These are phyloP conservation scores for Polylopha cassiicola DNA, from an alignment of 2,888 invertebrate species.

Conservation along the genomic window DNA sequence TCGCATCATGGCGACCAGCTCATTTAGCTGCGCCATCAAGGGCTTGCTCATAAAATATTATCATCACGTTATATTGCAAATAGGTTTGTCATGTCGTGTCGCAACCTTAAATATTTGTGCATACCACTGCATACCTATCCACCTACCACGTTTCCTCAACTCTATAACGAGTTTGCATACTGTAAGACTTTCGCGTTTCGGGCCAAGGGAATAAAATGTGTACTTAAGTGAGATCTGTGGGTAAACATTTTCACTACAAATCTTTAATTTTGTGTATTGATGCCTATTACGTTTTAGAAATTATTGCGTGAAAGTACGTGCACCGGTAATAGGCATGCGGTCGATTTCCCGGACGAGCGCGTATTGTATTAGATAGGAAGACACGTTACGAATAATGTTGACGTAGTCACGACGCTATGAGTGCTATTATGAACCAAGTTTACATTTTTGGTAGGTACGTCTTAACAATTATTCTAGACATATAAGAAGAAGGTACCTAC, in stretches of 20 bases:
- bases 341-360: slow-evolving; percentile 20
- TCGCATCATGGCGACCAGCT: slow-evolving; percentile 21
- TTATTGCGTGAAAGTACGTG: slow-evolving; percentile 20
- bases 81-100: slow-evolving; percentile 28
- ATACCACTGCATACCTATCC: too few relatives aligned
- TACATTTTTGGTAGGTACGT: too few relatives aligned
- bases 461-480: too few relatives aligned
- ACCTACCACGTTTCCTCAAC: slow-evolving; percentile 9
- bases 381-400: slow-evolving; percentile 19
- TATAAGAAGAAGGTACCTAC: too few relatives aligned
- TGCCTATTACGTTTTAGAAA: slow-evolving; percentile 13
- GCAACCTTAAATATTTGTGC: slow-evolving; percentile 27
- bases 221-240: slow-evolving; percentile 8
- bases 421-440: slow-evolving; percentile 1
- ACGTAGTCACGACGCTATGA: slow-evolving; percentile 1
- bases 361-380: slow-evolving; percentile 18
- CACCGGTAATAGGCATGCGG: slow-evolving; percentile 10
- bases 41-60: slow-evolving; percentile 31
- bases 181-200: neutral
- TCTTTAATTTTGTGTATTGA: slow-evolving; percentile 1
- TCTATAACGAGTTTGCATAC: too few relatives aligned
- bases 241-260: slow-evolving; percentile 13
- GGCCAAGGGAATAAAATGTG: slow-evolving; percentile 9
- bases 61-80: slow-evolving; percentile 31
- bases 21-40: slow-evolving; percentile 34